Percentiles rank a stretch among this genome's conserved stretches.
Evolutionary conservation across 2,888 invertebrate species (phyloP).

Genomic region (Eremobia ochroleuca): DNA sequence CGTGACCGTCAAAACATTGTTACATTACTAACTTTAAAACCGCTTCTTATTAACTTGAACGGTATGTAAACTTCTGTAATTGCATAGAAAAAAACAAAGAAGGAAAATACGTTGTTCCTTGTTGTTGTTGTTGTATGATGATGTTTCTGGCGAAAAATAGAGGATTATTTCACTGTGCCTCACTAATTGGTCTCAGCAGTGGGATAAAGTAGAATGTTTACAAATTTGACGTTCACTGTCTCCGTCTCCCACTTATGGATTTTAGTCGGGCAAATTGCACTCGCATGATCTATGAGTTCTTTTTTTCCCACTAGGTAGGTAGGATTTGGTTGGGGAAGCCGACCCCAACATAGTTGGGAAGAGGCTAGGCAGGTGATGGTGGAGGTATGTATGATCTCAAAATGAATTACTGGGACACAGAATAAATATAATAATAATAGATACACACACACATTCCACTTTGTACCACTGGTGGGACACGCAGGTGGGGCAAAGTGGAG

Average conservation of each 20-base stretch:
- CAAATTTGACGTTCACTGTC: neutral
- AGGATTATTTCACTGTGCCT: neutral
- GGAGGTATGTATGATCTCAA: neutral
- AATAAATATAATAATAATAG: no score
- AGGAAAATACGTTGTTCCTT: neutral
- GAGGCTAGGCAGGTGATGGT: no score
- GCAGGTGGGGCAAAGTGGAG: neutral
- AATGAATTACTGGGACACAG: neutral
- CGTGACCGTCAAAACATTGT: neutral
- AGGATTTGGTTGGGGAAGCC: no score
- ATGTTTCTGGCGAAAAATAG: neutral
- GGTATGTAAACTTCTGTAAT: neutral
- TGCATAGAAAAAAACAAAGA: neutral
- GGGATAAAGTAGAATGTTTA: neutral
- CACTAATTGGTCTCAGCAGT: neutral
- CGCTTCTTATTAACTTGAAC: neutral
- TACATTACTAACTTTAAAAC: neutral
- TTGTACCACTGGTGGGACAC: neutral
- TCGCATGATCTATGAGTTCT: neutral
- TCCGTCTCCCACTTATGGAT: neutral
- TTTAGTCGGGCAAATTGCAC: neutral
- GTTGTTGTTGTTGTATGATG: neutral
- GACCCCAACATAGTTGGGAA: no score
- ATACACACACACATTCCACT: neutral
- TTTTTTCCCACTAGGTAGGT: neutral